phyloP scores from a whole-genome alignment of 2,888 invertebrate genomes.

The Perithous albicinctus region DNA sequence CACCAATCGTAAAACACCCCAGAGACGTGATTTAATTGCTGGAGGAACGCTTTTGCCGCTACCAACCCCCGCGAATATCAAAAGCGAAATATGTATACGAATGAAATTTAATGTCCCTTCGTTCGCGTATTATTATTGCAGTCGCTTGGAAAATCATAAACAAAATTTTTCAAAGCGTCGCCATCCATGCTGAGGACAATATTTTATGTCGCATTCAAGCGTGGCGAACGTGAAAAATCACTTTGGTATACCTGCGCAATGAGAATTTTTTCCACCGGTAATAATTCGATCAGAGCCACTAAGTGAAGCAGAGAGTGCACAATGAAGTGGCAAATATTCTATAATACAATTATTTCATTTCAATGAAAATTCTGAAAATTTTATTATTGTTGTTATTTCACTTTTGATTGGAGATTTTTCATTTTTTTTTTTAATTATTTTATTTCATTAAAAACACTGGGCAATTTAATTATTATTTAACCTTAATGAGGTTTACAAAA shows the following conservation, averaged over 20 bases:
- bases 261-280: neutral
- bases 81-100: conserved; percentile 27
- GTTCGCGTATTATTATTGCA: neutral
- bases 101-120: conserved; percentile 24
- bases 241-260: conserved; percentile 20
- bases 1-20: conserved; percentile 28
- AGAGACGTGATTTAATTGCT: conserved; percentile 24
- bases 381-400: conserved; percentile 6
- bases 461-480: neutral
- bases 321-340: neutral
- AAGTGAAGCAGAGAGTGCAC: neutral
- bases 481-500: too few relatives aligned
- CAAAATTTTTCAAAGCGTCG: neutral
- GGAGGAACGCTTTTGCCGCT: neutral
- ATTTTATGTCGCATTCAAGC: neutral
- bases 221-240: conserved; percentile 37
- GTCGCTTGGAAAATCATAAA: conserved; percentile 3
- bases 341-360: neutral
- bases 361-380: neutral
- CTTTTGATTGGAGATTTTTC: too few relatives aligned
- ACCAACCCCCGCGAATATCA: conserved; percentile 15
- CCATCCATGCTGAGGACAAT: neutral
- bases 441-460: too few relatives aligned
- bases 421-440: too few relatives aligned
- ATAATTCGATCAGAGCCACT: conserved; percentile 26